Base-by-base conservation (phyloP, 2,888 invertebrate genomes). In the Augochlorella aurata region DNA sequence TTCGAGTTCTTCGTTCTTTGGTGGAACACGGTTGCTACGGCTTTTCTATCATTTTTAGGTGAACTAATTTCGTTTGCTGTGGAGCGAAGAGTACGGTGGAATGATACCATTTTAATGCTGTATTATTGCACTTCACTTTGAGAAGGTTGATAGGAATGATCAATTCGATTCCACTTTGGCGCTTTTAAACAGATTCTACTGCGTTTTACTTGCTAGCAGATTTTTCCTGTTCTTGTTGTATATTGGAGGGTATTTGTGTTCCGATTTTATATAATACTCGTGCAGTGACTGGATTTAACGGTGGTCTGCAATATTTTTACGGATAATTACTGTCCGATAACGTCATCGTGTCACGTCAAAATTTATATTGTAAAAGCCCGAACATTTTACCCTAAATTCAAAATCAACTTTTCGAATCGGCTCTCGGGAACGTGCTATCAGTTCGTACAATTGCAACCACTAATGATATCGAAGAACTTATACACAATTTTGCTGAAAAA, bases 1-100 rank as follows among this genome's bases (percentile, higher is more conserved):
- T 88, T 88, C 88, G 81, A 82, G 79, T 72, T 77, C 80, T 81
- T 79, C 79, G 58, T 82, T 79, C 74, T 24, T 29, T 18, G 38
- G 50, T 14, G 9, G 61, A 49, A 68, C 50, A 29, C 24, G n/a
- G 7, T 68, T 61, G 12, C 47, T 18, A 29, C 24, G 18, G 47
- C 14, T 65, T 65, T 38, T 21, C 18, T 0, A 68, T 50, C 24
- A 29, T 49, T 50, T 38, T 38, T 18, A 10, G 14, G 38, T 29
- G 12, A 50, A 44, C 49, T 16, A 24, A 24, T 58, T 61, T 68
- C 67, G 49, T 58, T 21, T 14, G 65, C 52, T 54, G 61, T 14
- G 77, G 69, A 81, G 68, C 77, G 50, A 69, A 83, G 75, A 81
- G 77, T 73, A 83, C 84, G 82, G 82, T 72, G 71, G 79, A 69